These are phyloP conservation scores for Philotrypesis tridentata DNA, from an alignment of 1,140 invertebrate genomes.

Conservation along the genomic window DNA sequence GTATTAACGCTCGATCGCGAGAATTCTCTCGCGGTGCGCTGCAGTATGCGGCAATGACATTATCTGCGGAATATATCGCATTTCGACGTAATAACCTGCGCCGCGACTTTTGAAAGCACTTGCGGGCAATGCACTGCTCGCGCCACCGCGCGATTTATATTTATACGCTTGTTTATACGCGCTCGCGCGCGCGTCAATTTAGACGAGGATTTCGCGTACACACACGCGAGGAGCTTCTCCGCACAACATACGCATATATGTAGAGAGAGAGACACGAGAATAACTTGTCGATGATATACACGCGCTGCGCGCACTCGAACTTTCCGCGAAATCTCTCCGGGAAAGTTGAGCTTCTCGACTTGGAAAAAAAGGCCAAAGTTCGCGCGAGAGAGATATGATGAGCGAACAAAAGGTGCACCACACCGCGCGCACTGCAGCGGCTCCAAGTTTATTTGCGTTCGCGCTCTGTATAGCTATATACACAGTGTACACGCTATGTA, in stretches of 20 bases:
- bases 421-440: neutral
- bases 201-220: neutral
- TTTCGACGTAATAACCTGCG: neutral
- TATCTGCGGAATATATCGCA: neutral
- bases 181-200: too few species aligned
- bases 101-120: neutral
- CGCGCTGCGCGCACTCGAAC: too few species aligned
- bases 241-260: too few species aligned
- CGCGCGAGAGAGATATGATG: neutral
- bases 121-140: too few species aligned
- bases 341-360: neutral
- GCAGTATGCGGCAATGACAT: neutral
- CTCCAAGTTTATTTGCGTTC: constrained; percentile 25
- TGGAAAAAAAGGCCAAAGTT: neutral
- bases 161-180: too few species aligned
- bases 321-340: neutral
- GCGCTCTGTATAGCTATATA: too few species aligned
- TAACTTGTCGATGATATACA: too few species aligned
- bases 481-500: neutral
- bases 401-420: neutral
- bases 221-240: too few species aligned
- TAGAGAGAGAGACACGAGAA: too few species aligned
- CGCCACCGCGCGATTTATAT: too few species aligned
- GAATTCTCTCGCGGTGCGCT: neutral
- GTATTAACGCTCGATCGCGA: neutral